Conservation (phyloP, 2,888 invertebrate genomes). For the Cerastis leucographa region DNA sequence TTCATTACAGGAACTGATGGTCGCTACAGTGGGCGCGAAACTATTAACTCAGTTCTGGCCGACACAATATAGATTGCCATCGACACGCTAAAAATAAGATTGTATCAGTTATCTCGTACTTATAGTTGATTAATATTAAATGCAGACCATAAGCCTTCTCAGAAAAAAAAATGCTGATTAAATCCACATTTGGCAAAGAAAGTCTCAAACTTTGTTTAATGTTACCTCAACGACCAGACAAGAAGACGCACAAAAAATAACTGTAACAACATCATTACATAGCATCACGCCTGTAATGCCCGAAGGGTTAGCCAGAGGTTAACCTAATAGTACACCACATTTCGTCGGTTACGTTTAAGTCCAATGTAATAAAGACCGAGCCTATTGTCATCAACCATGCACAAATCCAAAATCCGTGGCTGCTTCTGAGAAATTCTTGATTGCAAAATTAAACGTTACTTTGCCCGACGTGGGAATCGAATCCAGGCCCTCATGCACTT, state of each 20-base stretch:
- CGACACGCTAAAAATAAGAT: no score
- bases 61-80: no score
- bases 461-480: neutral
- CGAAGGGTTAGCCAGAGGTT: neutral
- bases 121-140: no score
- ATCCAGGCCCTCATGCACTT: neutral
- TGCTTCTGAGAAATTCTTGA: neutral
- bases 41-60: no score
- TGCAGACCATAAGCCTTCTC: no score
- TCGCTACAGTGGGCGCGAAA: no score
- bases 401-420: neutral
- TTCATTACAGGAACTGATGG: no score
- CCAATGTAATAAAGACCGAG: no score
- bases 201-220: neutral
- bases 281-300: neutral
- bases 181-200: neutral
- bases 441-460: neutral
- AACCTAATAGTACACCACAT: neutral
- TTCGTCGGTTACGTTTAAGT: no score
- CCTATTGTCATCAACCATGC: neutral
- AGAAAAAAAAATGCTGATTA: no score
- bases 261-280: neutral
- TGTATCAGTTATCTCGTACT: no score
- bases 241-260: neutral
- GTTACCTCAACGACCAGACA: neutral